phyloP scores from a whole-genome alignment of 2,888 invertebrate species.

The Lysandra bellargus region DNA sequence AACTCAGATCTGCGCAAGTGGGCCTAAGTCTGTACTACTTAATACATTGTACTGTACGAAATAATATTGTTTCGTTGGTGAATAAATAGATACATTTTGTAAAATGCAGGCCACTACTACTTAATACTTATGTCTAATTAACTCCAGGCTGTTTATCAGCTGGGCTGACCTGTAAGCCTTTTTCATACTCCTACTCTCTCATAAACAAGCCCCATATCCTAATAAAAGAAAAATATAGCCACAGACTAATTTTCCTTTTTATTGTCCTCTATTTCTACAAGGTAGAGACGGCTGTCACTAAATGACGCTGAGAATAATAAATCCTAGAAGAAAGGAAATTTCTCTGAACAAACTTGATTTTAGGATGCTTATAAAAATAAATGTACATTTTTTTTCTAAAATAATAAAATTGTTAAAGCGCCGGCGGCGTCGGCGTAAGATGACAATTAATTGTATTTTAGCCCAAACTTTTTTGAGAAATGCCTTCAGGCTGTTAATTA shows the following conservation, averaged over 20 bases:
- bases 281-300: background rate
- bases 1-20: too few species aligned
- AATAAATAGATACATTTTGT: too few species aligned
- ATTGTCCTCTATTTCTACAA: background rate
- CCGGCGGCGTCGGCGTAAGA: background rate
- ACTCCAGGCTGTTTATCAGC: background rate
- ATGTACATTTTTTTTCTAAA: background rate
- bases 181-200: too few species aligned
- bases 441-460: slow-evolving; percentile 9
- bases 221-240: background rate
- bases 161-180: background rate
- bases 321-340: background rate
- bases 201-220: too few species aligned
- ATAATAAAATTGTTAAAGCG: background rate
- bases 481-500: background rate
- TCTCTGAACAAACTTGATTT: background rate
- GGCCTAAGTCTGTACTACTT: too few species aligned
- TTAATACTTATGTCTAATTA: too few species aligned
- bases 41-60: too few species aligned
- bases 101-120: too few species aligned
- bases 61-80: too few species aligned
- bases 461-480: background rate
- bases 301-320: background rate
- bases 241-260: background rate
- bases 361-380: background rate